These are phyloP conservation scores for Antheraea assamensis DNA, from an alignment of 2,888 invertebrate genomes.

Conservation along the genomic window DNA sequence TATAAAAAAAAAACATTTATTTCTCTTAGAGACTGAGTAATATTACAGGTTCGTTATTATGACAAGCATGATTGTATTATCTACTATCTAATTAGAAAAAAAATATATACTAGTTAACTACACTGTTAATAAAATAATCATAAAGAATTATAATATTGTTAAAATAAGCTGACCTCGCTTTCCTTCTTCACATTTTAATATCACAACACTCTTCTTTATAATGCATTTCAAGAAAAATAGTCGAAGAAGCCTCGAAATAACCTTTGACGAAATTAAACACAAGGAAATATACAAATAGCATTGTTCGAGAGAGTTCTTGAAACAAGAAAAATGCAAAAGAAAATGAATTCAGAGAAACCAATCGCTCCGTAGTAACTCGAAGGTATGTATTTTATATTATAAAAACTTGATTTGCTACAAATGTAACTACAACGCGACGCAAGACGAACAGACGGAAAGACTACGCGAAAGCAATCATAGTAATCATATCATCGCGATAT, in stretches of 20 bases:
- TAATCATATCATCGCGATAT: slow-evolving; percentile 51
- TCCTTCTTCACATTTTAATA: neutral
- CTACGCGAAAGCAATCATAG: slow-evolving; percentile 40
- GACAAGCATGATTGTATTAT: no score
- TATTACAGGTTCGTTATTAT: no score
- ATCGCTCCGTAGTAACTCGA: neutral
- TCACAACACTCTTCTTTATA: neutral
- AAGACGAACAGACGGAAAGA: slow-evolving; percentile 27
- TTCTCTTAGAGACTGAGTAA: no score
- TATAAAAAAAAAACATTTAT: no score
- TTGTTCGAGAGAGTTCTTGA: neutral
- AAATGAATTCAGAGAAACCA: slow-evolving; percentile 1
- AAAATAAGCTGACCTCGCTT: neutral
- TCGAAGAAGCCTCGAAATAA: neutral
- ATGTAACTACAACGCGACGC: slow-evolving; percentile 26
- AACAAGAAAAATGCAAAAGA: neutral
- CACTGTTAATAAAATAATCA: neutral
- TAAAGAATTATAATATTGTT: neutral
- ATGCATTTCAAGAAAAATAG: neutral
- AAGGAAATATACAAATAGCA: neutral
- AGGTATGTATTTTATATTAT: slow-evolving; percentile 15
- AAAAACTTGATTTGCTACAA: slow-evolving; percentile 49
- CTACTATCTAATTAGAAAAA: no score
- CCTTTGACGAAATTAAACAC: neutral
- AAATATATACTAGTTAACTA: no score